Conservation (phyloP, 2,797 vertebrate genomes). For the Lutra lutra region DNA sequence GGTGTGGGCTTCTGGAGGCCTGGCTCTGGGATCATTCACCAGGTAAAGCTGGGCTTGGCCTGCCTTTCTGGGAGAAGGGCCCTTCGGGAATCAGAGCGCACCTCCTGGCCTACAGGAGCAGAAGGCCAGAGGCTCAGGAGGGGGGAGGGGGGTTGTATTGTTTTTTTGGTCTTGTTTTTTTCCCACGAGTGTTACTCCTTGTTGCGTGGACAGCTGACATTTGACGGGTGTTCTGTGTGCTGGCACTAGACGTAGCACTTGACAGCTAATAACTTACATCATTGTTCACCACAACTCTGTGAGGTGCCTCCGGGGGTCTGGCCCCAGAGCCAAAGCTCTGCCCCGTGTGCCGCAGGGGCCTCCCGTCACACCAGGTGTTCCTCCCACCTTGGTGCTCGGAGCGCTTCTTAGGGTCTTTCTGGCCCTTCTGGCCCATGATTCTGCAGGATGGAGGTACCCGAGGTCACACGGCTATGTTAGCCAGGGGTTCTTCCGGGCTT, state of each 20-base stretch:
- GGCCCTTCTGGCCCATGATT: not conserved
- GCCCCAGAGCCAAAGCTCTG: no score
- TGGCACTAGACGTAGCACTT: not conserved
- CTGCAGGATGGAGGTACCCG: not conserved
- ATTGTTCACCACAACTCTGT: not conserved
- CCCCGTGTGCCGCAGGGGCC: rapidly evolving
- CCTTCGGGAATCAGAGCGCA: not conserved
- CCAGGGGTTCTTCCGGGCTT: not conserved
- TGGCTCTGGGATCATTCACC: slow-evolving; percentile 97
- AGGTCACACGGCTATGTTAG: not conserved
- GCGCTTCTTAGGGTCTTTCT: rapidly evolving
- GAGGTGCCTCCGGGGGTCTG: no score
- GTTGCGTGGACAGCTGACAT: not conserved
- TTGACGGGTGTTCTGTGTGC: not conserved
- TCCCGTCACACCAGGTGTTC: rapidly evolving
- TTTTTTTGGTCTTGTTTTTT: not conserved
- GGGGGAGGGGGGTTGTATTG: not conserved
- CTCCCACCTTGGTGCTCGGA: no score
- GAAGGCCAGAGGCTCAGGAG: not conserved
- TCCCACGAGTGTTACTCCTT: not conserved
- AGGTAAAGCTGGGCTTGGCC: slow-evolving; percentile 86
- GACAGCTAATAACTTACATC: not conserved
- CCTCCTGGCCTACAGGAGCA: not conserved
- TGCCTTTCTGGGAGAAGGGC: not conserved
- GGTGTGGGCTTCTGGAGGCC: slow-evolving; percentile 99